phyloP scores from a whole-genome alignment of 2,113 vertebrate species.

The zebrafish (Danio rerio) region DNA sequence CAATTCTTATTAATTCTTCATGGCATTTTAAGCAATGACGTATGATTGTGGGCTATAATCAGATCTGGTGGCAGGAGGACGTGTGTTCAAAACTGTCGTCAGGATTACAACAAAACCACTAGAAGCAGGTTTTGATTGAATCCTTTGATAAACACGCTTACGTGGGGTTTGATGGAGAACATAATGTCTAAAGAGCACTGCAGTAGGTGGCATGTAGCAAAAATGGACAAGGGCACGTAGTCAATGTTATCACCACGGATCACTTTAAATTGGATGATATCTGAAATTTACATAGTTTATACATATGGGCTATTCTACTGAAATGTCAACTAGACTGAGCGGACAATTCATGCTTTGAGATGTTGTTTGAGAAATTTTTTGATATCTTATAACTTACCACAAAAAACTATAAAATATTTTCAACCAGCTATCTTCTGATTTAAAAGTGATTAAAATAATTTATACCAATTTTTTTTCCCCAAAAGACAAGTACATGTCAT shows the following conservation, averaged over 20 bases:
- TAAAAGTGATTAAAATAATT: no score
- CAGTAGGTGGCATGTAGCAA: not conserved
- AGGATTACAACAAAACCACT: not conserved
- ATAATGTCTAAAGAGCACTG: not conserved
- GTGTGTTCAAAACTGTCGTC: conserved; percentile 27
- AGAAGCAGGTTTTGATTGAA: conserved; percentile 27
- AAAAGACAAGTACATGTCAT: no score
- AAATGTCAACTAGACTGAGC: not conserved
- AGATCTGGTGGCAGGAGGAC: not conserved
- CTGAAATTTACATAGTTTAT: not conserved
- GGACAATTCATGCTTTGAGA: not conserved
- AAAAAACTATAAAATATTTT: no score
- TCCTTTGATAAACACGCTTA: conserved; percentile 34
- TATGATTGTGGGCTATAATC: conserved; percentile 1
- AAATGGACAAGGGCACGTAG: not conserved
- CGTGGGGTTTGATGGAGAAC: not conserved
- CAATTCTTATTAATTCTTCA: not conserved
- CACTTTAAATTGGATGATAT: not conserved
- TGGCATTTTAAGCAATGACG: conserved; percentile 38
- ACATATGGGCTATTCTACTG: not conserved
- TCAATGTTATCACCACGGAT: conserved; percentile 2
- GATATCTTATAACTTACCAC: no score
- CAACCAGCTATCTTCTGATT: no score
- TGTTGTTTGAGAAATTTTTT: no score
- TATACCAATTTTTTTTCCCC: no score